phyloP scores from a whole-genome alignment of 2,113 vertebrate species.

The Menura novaehollandiae region DNA sequence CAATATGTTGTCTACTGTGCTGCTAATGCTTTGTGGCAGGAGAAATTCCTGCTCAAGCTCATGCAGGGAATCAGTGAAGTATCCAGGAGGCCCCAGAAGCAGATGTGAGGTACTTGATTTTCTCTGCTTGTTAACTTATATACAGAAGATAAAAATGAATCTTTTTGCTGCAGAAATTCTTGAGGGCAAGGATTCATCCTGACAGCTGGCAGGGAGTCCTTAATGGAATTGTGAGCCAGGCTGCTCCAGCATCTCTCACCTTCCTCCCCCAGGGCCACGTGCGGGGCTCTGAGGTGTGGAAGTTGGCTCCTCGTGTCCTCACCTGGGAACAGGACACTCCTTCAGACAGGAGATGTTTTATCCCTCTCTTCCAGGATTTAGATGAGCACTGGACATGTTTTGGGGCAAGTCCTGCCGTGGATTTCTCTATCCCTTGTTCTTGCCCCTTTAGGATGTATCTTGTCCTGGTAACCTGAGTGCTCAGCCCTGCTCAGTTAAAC shows the following conservation, averaged over 20 bases:
- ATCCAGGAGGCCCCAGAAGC: neutral
- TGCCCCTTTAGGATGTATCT: neutral
- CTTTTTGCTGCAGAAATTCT: neutral
- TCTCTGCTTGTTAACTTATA: slow-evolving; percentile 22
- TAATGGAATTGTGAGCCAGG: neutral
- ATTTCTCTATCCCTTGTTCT: neutral
- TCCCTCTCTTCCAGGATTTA: neutral
- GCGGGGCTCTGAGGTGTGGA: neutral
- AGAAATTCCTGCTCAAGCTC: neutral
- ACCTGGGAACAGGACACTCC: neutral
- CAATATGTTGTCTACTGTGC: neutral
- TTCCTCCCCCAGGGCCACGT: neutral
- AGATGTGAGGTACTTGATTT: slow-evolving; percentile 13
- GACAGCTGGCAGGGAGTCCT: neutral
- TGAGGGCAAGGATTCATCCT: neutral
- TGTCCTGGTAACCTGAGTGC: neutral
- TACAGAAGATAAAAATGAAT: neutral
- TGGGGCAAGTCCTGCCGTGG: neutral
- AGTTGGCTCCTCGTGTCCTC: neutral
- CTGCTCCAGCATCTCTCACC: neutral
- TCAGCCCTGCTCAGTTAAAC: neutral
- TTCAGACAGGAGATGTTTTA: neutral
- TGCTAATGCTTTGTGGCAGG: neutral
- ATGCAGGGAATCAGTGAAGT: neutral
- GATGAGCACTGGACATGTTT: neutral